Percentiles rank a stretch among this genome's conserved stretches.
These are phyloP conservation scores for Cochlearius cochlearius DNA, from an alignment of 2,113 vertebrate species.

Conservation along the genomic window DNA sequence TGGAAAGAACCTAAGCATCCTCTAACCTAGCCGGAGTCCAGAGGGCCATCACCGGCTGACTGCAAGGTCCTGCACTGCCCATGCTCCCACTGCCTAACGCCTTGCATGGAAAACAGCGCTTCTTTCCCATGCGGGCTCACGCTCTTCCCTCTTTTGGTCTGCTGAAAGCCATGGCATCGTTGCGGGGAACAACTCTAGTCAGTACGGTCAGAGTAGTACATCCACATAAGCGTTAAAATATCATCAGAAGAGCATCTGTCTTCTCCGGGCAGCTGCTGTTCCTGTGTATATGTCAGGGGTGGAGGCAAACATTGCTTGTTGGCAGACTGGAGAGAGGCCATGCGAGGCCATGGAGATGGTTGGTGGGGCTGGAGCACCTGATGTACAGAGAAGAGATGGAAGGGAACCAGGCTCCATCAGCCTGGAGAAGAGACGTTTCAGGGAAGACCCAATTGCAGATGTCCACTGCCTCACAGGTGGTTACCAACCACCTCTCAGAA, in stretches of 20 bases:
- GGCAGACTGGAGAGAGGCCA: background rate
- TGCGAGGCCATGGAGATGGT: rapidly evolving
- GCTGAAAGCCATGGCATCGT: background rate
- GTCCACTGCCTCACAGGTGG: background rate
- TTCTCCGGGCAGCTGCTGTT: background rate
- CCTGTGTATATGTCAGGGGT: background rate
- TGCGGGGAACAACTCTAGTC: background rate
- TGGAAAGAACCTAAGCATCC: background rate
- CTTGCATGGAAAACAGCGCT: background rate
- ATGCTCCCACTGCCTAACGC: rapidly evolving
- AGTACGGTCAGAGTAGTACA: background rate
- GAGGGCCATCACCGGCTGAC: background rate
- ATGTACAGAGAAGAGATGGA: background rate
- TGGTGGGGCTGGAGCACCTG: background rate
- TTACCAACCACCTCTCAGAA: background rate
- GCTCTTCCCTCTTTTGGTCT: background rate
- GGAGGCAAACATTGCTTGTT: background rate
- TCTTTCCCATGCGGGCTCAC: rapidly evolving
- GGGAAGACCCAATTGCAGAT: background rate
- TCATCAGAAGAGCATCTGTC: background rate
- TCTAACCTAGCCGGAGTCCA: background rate
- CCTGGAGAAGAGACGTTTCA: background rate
- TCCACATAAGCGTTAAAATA: background rate
- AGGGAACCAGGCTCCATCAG: background rate
- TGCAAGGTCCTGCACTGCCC: background rate